These are phyloP conservation scores for Microtus ochrogaster DNA, from an alignment of 2,113 vertebrate species.

Conservation along the genomic window DNA sequence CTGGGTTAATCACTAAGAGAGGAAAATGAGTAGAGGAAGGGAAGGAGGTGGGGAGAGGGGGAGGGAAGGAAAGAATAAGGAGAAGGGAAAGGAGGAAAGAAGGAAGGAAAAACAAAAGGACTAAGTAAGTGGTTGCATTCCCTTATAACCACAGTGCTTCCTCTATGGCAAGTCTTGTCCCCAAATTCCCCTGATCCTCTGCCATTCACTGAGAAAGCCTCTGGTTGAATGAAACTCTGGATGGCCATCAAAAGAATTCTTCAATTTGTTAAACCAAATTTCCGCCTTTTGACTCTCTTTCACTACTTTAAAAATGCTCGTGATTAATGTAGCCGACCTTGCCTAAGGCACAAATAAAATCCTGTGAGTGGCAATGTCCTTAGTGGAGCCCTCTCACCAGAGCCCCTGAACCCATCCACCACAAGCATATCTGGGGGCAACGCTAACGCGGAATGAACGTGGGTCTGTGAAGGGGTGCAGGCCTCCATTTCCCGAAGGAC, in stretches of 20 bases:
- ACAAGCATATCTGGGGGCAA: background rate
- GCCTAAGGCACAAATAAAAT: background rate
- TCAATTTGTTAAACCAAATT: background rate
- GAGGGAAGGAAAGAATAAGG: background rate
- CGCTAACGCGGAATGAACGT: background rate
- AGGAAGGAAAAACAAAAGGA: background rate
- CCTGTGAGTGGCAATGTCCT: background rate
- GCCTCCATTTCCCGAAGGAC: background rate
- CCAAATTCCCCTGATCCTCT: background rate
- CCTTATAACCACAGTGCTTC: background rate
- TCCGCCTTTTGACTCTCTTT: background rate
- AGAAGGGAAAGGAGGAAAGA: too few species aligned
- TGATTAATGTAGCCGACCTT: background rate
- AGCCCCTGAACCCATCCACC: background rate
- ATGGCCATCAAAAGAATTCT: background rate
- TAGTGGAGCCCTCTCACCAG: background rate
- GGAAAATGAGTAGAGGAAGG: too few species aligned
- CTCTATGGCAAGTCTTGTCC: background rate
- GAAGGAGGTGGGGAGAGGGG: too few species aligned
- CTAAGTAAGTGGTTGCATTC: background rate
- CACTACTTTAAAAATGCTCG: background rate
- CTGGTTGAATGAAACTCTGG: background rate
- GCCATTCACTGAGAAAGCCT: background rate
- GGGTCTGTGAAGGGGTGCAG: background rate
- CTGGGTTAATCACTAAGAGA: background rate